Conservation (phyloP, 2,113 vertebrate genomes). For the Polyodon spathula region DNA sequence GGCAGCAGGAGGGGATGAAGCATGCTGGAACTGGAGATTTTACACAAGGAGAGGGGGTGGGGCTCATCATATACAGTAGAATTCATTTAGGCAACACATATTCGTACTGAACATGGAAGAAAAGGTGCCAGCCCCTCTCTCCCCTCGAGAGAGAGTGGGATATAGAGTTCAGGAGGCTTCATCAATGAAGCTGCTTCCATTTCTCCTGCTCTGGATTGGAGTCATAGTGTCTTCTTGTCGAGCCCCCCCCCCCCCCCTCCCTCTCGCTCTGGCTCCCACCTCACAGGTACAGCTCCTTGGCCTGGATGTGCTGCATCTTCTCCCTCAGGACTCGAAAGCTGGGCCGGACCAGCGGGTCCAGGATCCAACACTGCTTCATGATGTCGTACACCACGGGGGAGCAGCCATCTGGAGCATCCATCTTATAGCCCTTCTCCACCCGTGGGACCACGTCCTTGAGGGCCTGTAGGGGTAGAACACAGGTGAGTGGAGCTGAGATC, state of each 20-base stretch:
- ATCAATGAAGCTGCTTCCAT: conserved; percentile 43
- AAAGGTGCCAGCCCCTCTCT: conserved; percentile 50
- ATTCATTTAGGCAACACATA: conserved; percentile 39
- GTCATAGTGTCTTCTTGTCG: no score
- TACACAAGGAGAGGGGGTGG: not conserved
- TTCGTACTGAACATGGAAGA: conserved; percentile 24
- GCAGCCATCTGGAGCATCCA: conserved; percentile 88
- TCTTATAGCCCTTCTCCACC: conserved; percentile 93
- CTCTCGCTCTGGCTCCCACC: conserved; percentile 22
- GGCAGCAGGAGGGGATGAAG: conserved; percentile 19
- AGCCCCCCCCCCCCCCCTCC: conserved; percentile 24
- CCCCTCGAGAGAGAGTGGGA: conserved; percentile 26
- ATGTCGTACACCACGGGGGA: conserved; percentile 76
- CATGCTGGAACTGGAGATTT: not conserved
- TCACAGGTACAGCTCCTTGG: conserved; percentile 87
- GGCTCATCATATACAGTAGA: no score
- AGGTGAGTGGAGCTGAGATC: conserved; percentile 10
- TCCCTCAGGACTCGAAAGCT: conserved; percentile 79
- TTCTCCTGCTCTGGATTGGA: no score
- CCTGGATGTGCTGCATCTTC: conserved; percentile 77
- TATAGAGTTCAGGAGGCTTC: conserved; percentile 32
- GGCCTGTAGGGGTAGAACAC: conserved; percentile 47
- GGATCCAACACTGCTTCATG: conserved; percentile 93
- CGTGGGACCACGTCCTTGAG: conserved; percentile 89
- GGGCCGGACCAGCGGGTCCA: conserved; percentile 71